Percentiles rank a stretch among this genome's conserved stretches.
These are phyloP conservation scores for Crossaster papposus DNA, from an alignment of 53 echinoderm and acorn worm genomes.

Conservation along the genomic window DNA sequence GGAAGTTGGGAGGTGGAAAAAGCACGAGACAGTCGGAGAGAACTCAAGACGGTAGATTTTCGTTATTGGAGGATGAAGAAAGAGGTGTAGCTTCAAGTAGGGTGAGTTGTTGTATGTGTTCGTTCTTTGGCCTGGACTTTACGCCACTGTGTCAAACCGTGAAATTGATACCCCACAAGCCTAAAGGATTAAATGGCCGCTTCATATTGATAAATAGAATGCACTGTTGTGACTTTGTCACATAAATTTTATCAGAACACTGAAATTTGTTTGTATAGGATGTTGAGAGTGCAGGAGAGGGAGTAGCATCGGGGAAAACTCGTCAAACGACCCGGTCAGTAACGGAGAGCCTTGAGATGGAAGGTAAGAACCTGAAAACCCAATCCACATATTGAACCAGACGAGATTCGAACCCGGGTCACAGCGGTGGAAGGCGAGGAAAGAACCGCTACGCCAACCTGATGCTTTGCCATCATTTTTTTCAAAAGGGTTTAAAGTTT, in stretches of 20 bases:
- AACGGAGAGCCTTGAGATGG: background rate
- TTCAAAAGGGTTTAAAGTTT: too few species aligned
- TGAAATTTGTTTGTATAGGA: background rate
- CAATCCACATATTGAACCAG: too few species aligned
- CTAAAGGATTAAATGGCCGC: background rate
- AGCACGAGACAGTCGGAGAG: slow-evolving; percentile 46
- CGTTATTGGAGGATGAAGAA: background rate
- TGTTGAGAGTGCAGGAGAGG: background rate
- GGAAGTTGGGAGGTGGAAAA: background rate
- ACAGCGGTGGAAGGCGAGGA: background rate
- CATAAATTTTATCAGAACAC: background rate
- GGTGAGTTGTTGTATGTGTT: slow-evolving; percentile 15
- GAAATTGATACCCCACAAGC: too few species aligned
- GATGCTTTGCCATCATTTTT: too few species aligned
- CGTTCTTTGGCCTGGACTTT: background rate
- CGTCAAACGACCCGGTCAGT: background rate
- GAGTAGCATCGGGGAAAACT: background rate
- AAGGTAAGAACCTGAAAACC: slow-evolving; percentile 2
- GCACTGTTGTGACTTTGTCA: background rate
- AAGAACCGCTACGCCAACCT: too few species aligned
- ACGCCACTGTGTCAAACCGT: too few species aligned
- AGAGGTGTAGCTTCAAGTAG: background rate
- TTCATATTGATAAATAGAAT: background rate
- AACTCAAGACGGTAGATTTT: slow-evolving; percentile 15
- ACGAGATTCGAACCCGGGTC: too few species aligned